Conservation (phyloP, 2,113 vertebrate genomes). For the Oreocharis arfaki region DNA sequence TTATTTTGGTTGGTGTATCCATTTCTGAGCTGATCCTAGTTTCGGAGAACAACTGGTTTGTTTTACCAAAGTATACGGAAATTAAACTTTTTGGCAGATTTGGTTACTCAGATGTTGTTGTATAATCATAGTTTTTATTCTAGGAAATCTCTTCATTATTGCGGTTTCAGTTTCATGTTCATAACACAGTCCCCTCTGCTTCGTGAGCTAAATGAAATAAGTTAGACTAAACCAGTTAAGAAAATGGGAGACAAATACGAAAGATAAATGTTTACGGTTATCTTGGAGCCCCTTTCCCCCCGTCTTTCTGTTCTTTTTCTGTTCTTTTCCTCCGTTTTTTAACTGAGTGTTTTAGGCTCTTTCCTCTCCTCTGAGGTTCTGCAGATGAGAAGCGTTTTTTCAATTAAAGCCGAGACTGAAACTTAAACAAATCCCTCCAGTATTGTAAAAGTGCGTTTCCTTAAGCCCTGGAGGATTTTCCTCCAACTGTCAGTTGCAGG, state of each 20-base stretch:
- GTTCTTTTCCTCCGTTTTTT: neutral
- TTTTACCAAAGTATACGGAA: slow-evolving; percentile 58
- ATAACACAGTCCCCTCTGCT: slow-evolving; percentile 32
- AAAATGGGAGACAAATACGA: slow-evolving; percentile 11
- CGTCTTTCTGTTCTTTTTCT: neutral
- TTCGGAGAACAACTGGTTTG: slow-evolving; percentile 50
- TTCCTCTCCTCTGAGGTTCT: slow-evolving; percentile 26
- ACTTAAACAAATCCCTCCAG: slow-evolving; percentile 44
- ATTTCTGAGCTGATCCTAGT: slow-evolving; percentile 48
- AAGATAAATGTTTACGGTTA: neutral
- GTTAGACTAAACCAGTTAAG: slow-evolving; percentile 54
- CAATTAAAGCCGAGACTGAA: slow-evolving; percentile 19
- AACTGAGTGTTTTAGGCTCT: slow-evolving; percentile 21
- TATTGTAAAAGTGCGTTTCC: slow-evolving; percentile 50
- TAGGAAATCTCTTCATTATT: slow-evolving; percentile 74
- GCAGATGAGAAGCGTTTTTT: slow-evolving; percentile 19
- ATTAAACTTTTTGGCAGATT: slow-evolving; percentile 68
- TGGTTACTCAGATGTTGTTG: slow-evolving; percentile 69
- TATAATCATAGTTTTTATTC: slow-evolving; percentile 71
- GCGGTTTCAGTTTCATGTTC: slow-evolving; percentile 69
- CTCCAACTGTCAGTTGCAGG: neutral
- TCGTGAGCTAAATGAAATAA: slow-evolving; percentile 43
- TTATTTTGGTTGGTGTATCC: slow-evolving; percentile 61
- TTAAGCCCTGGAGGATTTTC: slow-evolving; percentile 52
- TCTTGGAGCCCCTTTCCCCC: neutral